A percentile compares a stretch with the other conserved stretches of the same genome.
These are phyloP conservation scores for Tyto alba DNA, from an alignment of 2,113 vertebrate species.

Conservation along the genomic window DNA sequence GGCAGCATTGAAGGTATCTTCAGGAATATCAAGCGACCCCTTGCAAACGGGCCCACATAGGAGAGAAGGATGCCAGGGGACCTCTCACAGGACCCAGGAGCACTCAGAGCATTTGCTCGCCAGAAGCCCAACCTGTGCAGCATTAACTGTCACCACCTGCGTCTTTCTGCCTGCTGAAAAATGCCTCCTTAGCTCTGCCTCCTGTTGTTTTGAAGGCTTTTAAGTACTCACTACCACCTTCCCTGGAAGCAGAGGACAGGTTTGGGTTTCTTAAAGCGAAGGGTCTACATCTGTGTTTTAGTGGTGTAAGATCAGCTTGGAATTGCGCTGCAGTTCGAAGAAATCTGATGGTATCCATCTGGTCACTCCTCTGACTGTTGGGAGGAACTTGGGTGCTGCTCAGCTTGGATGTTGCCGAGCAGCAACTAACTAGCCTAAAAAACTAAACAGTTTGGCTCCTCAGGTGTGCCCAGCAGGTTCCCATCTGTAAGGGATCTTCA, in stretches of 20 bases:
- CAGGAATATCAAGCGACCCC: neutral
- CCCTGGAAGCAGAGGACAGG: neutral
- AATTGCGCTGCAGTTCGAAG: neutral
- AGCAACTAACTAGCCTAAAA: no score
- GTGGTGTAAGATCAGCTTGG: neutral
- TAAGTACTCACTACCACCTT: neutral
- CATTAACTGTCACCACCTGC: neutral
- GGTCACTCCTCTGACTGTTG: neutral
- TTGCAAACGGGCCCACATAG: neutral
- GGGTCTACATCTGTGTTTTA: neutral
- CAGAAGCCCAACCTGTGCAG: neutral
- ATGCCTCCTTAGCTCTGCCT: neutral
- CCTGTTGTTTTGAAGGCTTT: neutral
- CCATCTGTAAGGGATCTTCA: neutral
- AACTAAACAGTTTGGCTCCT: neutral
- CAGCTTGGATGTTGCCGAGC: neutral
- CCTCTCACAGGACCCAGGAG: neutral
- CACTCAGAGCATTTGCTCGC: accelerated
- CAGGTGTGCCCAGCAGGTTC: neutral
- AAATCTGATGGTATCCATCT: neutral
- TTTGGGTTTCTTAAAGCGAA: neutral
- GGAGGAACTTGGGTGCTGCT: neutral
- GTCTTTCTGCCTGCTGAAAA: neutral
- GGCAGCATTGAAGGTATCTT: neutral
- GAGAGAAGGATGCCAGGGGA: neutral